phyloP scores from a whole-genome alignment of 2,797 vertebrate species.

The Synanceia verrucosa region DNA sequence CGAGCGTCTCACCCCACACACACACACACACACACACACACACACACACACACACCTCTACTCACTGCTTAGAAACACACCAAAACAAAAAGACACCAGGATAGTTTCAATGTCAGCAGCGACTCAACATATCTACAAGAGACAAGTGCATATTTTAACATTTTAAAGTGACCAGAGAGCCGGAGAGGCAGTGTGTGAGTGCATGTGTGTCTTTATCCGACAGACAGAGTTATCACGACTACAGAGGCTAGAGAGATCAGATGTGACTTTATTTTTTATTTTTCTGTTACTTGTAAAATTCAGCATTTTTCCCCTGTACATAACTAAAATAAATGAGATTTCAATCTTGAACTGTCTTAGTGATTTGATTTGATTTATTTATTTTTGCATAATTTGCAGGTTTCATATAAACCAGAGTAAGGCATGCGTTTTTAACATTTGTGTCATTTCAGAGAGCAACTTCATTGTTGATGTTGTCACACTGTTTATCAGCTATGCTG shows the following conservation, averaged over 20 bases:
- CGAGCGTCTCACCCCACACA: constrained; percentile 4
- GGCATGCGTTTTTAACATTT: not conserved
- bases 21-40: not conserved
- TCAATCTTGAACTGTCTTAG: constrained; percentile 46
- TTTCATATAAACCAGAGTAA: not conserved
- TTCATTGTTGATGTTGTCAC: too few relatives aligned
- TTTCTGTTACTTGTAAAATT: constrained; percentile 73
- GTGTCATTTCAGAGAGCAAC: too few relatives aligned
- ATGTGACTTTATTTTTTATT: constrained; percentile 68
- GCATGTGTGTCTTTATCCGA: constrained; percentile 3
- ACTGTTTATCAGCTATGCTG: too few relatives aligned
- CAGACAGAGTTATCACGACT: constrained; percentile 19
- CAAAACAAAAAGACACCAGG: constrained; percentile 45
- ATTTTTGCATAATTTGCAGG: not conserved
- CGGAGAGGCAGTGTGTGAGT: constrained; percentile 3
- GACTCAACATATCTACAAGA: constrained; percentile 64
- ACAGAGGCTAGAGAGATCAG: constrained; percentile 44
- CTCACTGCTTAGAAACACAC: constrained; percentile 53
- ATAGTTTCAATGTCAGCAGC: constrained; percentile 50
- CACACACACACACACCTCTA: not conserved
- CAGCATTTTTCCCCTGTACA: constrained; percentile 75
- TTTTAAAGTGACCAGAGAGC: constrained; percentile 31
- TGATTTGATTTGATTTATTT: not conserved
- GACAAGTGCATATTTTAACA: constrained; percentile 47
- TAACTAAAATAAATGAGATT: constrained; percentile 77